phyloP scores from a whole-genome alignment of 2,888 invertebrate species.

The Caenorhabditis sinica region DNA sequence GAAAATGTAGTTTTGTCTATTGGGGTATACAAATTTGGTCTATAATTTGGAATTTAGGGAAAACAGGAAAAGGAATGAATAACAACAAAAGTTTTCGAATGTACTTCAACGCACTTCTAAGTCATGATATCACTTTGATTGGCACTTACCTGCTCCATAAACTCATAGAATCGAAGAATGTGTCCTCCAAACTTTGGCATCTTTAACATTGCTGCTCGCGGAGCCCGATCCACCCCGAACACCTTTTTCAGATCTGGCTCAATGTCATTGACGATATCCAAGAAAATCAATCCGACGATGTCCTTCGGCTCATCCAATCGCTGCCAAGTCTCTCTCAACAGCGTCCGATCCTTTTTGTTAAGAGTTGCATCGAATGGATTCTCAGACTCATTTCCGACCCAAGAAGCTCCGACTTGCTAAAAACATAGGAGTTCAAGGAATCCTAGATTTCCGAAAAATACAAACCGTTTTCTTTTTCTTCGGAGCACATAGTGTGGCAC shows the following conservation, averaged over 20 bases:
- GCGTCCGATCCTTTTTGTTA: conserved; percentile 81
- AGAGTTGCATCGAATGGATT: conserved; percentile 81
- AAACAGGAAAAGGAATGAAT: conserved; percentile 1
- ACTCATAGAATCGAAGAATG: conserved; percentile 80
- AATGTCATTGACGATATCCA: conserved; percentile 81
- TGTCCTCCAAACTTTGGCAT: conserved; percentile 83
- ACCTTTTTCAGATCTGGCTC: conserved; percentile 82
- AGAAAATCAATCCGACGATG: conserved; percentile 80
- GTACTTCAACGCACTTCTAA: neutral
- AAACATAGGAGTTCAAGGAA: neutral
- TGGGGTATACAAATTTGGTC: conserved; percentile 8
- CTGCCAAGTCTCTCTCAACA: conserved; percentile 81
- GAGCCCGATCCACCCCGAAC: conserved; percentile 82
- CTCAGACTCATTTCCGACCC: conserved; percentile 82
- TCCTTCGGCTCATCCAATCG: conserved; percentile 82
- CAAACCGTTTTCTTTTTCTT: conserved; percentile 73
- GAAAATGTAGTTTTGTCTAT: neutral
- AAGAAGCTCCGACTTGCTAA: conserved; percentile 77
- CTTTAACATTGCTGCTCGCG: conserved; percentile 80
- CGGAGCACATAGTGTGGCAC: conserved; percentile 80
- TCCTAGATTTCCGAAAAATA: neutral
- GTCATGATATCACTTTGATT: neutral
- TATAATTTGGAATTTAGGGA: neutral
- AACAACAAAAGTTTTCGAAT: no score
- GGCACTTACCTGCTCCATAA: conserved; percentile 79